phyloP scores from a whole-genome alignment of 2,113 vertebrate species.

The Melanostigma gelatinosum region DNA sequence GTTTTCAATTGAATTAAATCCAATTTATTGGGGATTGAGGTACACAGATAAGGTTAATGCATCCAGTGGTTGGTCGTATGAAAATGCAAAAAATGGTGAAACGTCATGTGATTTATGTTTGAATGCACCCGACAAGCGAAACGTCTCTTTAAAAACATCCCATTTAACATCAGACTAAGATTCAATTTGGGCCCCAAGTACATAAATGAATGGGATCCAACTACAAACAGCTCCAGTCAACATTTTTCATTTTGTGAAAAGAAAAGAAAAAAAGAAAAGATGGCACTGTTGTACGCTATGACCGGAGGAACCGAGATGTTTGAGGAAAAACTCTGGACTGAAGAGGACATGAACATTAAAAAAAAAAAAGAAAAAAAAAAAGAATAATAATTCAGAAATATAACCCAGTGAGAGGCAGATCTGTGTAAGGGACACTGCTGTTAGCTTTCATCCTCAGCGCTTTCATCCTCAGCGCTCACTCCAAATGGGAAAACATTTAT shows the following conservation, averaged over 20 bases:
- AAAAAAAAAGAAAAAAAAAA: neutral
- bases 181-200: constrained; percentile 39
- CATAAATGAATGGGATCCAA: constrained; percentile 9
- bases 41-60: constrained; percentile 44
- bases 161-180: constrained; percentile 9
- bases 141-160: constrained; percentile 42
- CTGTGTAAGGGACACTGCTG: constrained; percentile 44
- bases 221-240: constrained; percentile 21
- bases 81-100: constrained; percentile 17
- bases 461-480: constrained; percentile 47
- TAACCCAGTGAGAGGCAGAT: constrained; percentile 45
- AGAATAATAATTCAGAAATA: constrained; percentile 26
- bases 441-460: constrained; percentile 49
- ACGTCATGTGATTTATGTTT: neutral
- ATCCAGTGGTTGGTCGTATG: constrained; percentile 35
- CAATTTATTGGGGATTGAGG: constrained; percentile 45
- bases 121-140: constrained; percentile 31
- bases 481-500: constrained; percentile 50
- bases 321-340: constrained; percentile 20
- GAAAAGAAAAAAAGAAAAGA: neutral
- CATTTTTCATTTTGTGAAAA: neutral
- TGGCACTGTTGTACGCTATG: neutral
- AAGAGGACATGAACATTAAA: neutral
- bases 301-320: constrained; percentile 15
- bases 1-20: constrained; percentile 47